phyloP scores from a whole-genome alignment of 2,888 invertebrate genomes.

The Caenorhabditis sinica region DNA sequence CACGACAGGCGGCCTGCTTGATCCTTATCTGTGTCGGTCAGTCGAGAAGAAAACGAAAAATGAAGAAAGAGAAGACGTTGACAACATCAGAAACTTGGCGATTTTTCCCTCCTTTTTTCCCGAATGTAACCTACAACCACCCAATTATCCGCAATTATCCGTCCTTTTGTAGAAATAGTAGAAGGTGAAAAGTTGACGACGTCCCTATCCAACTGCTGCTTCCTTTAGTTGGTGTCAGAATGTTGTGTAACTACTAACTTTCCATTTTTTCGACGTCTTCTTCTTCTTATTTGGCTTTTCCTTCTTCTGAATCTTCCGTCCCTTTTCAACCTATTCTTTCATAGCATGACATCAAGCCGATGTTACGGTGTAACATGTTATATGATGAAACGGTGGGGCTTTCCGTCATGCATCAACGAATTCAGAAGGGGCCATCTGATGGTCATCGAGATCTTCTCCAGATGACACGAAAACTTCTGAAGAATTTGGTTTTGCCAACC shows the following conservation, averaged over 20 bases:
- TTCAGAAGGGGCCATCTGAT: slow-evolving; percentile 28
- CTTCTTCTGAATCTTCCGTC: slow-evolving; percentile 14
- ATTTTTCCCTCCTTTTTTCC: slow-evolving; percentile 26
- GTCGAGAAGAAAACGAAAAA: slow-evolving; percentile 11
- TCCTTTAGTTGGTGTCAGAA: slow-evolving; percentile 3
- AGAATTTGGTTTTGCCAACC: slow-evolving; percentile 15
- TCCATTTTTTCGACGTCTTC: slow-evolving; percentile 41
- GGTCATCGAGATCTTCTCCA: slow-evolving; percentile 42
- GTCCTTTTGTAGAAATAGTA: slow-evolving; percentile 5
- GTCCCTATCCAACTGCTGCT: not conserved
- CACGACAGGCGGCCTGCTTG: slow-evolving; percentile 52
- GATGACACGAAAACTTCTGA: slow-evolving; percentile 3
- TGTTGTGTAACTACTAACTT: slow-evolving; percentile 46
- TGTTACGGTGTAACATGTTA: slow-evolving; percentile 29
- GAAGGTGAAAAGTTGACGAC: slow-evolving; percentile 19
- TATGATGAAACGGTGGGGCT: slow-evolving; percentile 17
- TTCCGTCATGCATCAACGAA: slow-evolving; percentile 38
- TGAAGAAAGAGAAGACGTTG: slow-evolving; percentile 28
- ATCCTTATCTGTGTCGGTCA: slow-evolving; percentile 55
- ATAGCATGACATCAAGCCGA: slow-evolving; percentile 51
- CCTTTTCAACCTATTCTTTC: slow-evolving; percentile 29
- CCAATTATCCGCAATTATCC: slow-evolving; percentile 59
- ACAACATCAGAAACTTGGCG: slow-evolving; percentile 27
- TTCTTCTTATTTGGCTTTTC: not conserved
- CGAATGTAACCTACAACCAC: slow-evolving; percentile 20